phyloP scores from a whole-genome alignment of 1,140 invertebrate species.

The Dendrolimus kikuchii region DNA sequence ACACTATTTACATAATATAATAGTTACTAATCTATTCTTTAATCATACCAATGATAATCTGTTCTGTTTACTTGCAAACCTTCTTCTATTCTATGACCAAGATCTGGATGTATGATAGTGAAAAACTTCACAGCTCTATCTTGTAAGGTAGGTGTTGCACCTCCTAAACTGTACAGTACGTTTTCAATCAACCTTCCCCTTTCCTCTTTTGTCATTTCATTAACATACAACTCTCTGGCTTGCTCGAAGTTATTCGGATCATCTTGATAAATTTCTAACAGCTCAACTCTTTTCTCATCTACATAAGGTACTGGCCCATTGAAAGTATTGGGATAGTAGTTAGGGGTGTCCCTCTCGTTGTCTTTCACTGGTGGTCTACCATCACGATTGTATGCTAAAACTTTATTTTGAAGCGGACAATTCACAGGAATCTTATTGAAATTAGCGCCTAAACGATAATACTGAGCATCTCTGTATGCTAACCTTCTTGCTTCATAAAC shows the following conservation, averaged over 20 bases:
- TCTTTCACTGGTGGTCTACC: conserved; percentile 77
- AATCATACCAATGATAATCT: conserved; percentile 5
- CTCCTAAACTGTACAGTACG: conserved; percentile 57
- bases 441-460: conserved; percentile 89
- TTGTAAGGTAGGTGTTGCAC: conserved; percentile 7
- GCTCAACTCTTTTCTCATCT: conserved; percentile 51
- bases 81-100: conserved; percentile 11
- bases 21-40: background rate
- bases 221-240: conserved; percentile 82
- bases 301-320: conserved; percentile 76
- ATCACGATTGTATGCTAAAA: conserved; percentile 88
- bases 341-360: conserved; percentile 83
- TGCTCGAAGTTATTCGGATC: conserved; percentile 88
- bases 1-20: too few species aligned
- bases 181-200: conserved; percentile 82
- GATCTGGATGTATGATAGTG: conserved; percentile 8
- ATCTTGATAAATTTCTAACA: conserved; percentile 61
- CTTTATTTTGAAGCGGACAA: conserved; percentile 79
- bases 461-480: conserved; percentile 89
- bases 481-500: conserved; percentile 90
- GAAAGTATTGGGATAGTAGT: conserved; percentile 73
- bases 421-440: conserved; percentile 91
- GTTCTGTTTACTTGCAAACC: conserved; percentile 13
- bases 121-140: conserved; percentile 12
- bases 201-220: conserved; percentile 80